These are phyloP conservation scores for Cryptotermes secundus DNA, from an alignment of 1,140 invertebrate genomes.

Conservation along the genomic window DNA sequence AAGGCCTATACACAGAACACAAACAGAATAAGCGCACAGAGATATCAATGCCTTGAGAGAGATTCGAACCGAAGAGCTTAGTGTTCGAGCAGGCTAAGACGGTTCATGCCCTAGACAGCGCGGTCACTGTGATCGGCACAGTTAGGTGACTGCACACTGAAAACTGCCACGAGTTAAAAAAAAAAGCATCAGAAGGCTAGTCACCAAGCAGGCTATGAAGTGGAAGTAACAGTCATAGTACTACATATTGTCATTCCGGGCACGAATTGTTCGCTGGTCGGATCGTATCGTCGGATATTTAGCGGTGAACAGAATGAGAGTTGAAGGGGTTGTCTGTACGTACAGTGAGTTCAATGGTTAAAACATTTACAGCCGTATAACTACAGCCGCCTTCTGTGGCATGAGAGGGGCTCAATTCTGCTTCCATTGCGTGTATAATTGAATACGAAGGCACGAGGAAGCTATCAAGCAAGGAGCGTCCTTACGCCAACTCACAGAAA, in stretches of 20 bases:
- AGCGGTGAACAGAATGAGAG: background rate
- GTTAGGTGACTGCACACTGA: background rate
- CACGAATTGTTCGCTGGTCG: background rate
- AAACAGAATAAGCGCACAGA: no score
- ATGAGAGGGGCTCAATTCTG: background rate
- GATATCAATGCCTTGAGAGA: no score
- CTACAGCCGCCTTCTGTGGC: background rate
- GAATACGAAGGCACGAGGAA: background rate
- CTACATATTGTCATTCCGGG: background rate
- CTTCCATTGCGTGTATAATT: background rate
- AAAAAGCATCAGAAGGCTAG: background rate
- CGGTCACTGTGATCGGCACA: no score
- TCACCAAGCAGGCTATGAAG: no score
- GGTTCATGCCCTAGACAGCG: no score
- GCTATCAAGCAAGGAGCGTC: background rate
- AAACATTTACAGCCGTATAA: background rate
- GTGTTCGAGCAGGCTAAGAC: no score
- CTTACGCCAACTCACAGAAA: background rate
- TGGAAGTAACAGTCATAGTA: background rate
- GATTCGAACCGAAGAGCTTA: no score
- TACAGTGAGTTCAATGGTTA: background rate
- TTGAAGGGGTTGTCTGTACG: background rate
- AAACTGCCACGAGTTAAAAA: background rate
- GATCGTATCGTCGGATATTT: slow-evolving; percentile 18
- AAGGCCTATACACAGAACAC: no score